Conservation (phyloP, 2,888 invertebrate genomes). For the Pristionchus maxplancki region DNA sequence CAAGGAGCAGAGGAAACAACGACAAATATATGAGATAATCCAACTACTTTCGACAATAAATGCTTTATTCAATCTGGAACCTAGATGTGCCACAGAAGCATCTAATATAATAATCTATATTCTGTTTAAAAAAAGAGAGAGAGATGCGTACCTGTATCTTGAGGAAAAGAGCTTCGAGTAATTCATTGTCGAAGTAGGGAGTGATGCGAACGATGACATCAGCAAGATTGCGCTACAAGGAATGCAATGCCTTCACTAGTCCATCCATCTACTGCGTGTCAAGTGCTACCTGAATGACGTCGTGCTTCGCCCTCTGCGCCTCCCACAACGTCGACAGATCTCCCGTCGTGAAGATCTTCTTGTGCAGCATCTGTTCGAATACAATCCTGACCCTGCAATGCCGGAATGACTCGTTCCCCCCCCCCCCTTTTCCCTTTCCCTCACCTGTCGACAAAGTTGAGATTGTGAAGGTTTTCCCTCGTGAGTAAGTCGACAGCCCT, state of each 20-base stretch:
- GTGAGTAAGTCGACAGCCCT: slow-evolving; percentile 53
- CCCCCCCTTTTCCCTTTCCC: neutral
- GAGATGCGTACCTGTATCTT: slow-evolving; percentile 31
- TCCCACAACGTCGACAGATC: slow-evolving; percentile 51
- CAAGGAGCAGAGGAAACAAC: neutral
- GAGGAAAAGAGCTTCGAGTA: slow-evolving; percentile 49
- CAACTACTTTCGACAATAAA: neutral
- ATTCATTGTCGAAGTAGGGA: slow-evolving; percentile 44
- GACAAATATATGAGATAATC: neutral
- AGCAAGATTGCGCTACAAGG: slow-evolving; percentile 44
- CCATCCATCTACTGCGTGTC: neutral
- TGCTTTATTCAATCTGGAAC: neutral
- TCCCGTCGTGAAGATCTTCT: neutral
- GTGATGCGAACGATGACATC: slow-evolving; percentile 44
- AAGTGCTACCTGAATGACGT: slow-evolving; percentile 50
- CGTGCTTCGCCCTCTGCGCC: slow-evolving; percentile 50
- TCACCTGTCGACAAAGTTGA: slow-evolving; percentile 54
- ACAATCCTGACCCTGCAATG: neutral
- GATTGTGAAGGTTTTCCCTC: slow-evolving; percentile 56
- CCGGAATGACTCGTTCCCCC: neutral
- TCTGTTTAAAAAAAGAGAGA: neutral
- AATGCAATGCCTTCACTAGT: neutral
- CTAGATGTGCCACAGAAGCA: neutral
- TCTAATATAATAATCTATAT: no score
- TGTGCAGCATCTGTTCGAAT: neutral